Evolutionary conservation across 2,888 invertebrate species (phyloP).

Genomic region (Drosophila sordidula): DNA sequence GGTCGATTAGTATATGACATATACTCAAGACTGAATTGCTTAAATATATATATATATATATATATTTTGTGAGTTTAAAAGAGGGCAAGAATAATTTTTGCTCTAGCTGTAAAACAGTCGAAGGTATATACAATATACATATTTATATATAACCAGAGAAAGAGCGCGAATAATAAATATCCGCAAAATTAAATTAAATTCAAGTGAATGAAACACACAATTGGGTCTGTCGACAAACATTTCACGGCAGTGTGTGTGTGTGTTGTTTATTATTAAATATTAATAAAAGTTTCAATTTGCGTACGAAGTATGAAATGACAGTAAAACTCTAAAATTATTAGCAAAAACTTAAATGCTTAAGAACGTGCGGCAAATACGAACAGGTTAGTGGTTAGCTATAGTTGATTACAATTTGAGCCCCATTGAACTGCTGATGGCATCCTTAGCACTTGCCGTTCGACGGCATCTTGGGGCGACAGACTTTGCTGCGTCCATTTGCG

Average conservation of each 20-base stretch:
- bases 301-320: conserved; percentile 56
- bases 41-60: too few species aligned
- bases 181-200: background rate
- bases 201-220: background rate
- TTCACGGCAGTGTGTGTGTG: conserved; percentile 30
- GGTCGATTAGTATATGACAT: too few species aligned
- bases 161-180: too few species aligned
- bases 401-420: conserved; percentile 60
- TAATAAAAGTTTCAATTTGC: conserved; percentile 64
- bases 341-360: conserved; percentile 55
- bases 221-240: conserved; percentile 25
- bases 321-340: conserved; percentile 53
- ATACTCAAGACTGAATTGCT: too few species aligned
- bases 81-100: too few species aligned
- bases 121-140: too few species aligned
- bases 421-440: conserved; percentile 33
- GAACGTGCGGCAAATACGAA: conserved; percentile 57
- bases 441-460: conserved; percentile 88
- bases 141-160: too few species aligned
- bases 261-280: conserved; percentile 69
- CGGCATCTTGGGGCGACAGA: conserved; percentile 92
- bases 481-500: conserved; percentile 91
- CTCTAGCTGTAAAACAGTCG: too few species aligned
- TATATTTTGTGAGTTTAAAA: too few species aligned
- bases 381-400: conserved; percentile 46